Evolutionary conservation across 2,113 vertebrate genomes (phyloP).

Genomic region (Daubentonia madagascariensis): DNA sequence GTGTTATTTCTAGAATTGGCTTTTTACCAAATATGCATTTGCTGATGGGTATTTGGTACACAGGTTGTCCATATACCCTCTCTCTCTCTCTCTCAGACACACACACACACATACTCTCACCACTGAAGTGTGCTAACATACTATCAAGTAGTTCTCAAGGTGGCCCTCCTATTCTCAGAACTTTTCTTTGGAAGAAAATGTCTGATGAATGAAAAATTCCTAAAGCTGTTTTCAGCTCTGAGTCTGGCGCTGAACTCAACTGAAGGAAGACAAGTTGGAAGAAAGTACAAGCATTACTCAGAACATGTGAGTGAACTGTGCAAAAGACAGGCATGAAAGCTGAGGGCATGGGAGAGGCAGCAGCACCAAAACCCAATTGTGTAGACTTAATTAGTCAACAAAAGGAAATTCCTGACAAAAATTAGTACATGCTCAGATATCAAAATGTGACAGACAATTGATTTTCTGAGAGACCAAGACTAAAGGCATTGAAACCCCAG

Average conservation of each 20-base stretch:
- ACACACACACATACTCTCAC: neutral
- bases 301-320: neutral
- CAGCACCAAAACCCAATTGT: neutral
- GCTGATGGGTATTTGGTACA: neutral
- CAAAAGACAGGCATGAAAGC: neutral
- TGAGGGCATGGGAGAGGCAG: neutral
- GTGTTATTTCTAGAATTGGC: conserved; percentile 12
- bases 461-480: neutral
- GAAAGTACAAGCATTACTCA: neutral
- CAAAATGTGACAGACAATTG: neutral
- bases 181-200: conserved; percentile 57
- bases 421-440: neutral
- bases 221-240: conserved; percentile 12
- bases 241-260: neutral
- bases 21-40: conserved; percentile 32
- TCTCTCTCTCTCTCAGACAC: neutral
- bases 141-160: conserved; percentile 28
- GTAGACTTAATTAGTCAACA: neutral
- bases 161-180: conserved; percentile 28
- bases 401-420: neutral
- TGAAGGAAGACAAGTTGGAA: conserved; percentile 51
- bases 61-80: neutral
- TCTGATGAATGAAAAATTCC: conserved; percentile 66
- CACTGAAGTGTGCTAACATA: neutral
- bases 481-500: neutral